Evolutionary conservation across 2,113 vertebrate genomes (phyloP).

Genomic region (Apteryx owenii): DNA sequence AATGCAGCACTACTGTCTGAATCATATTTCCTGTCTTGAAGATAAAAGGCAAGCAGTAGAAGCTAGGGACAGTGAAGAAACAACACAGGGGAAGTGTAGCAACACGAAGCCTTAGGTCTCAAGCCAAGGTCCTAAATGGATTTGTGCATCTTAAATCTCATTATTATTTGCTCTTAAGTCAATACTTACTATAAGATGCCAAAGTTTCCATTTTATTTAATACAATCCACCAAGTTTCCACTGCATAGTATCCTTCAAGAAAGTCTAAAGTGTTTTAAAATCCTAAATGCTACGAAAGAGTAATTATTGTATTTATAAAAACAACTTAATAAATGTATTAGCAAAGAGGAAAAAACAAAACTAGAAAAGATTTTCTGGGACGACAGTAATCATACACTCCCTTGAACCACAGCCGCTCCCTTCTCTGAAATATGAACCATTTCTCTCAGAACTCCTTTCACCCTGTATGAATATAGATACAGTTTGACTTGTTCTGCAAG

Average conservation of each 20-base stretch:
- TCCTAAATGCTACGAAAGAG: neutral
- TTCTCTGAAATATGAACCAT: constrained; percentile 19
- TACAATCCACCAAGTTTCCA: neutral
- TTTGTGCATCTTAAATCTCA: neutral
- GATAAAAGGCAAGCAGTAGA: neutral
- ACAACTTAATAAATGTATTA: neutral
- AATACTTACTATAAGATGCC: neutral
- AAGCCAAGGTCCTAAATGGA: neutral
- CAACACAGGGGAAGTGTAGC: neutral
- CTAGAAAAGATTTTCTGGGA: neutral
- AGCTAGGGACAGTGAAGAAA: neutral
- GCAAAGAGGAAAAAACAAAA: neutral
- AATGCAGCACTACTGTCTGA: neutral
- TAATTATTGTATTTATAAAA: neutral
- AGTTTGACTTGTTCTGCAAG: constrained; percentile 55
- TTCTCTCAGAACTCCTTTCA: neutral
- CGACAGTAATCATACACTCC: neutral
- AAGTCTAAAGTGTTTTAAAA: neutral
- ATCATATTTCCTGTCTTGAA: neutral
- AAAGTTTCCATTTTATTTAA: neutral
- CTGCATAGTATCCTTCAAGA: neutral
- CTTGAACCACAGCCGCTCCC: neutral
- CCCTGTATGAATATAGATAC: constrained; percentile 24
- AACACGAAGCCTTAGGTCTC: neutral
- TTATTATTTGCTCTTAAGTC: neutral